Base-by-base conservation (phyloP, 2,113 vertebrate species). In the Notarius quadriscutis region DNA sequence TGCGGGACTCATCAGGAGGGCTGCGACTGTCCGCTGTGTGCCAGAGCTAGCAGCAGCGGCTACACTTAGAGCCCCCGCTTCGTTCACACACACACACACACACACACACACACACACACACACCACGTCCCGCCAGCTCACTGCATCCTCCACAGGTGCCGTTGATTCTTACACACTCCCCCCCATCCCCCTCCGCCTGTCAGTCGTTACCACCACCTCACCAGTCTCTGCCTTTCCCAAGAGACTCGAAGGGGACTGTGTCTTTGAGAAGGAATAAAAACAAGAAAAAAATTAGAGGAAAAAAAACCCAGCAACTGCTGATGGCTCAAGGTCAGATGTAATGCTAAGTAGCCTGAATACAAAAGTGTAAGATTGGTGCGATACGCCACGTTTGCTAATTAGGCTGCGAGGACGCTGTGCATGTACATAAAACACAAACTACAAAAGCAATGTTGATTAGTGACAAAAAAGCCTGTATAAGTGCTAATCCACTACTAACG, bases 1-100 rank as follows among this genome's bases (percentile, higher is more conserved):
- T 90, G 87, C 89, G 95, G 93, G 94, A 95, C 91, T 93, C 91
- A 91, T 93, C 91, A 93, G 89, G 91, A 91, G 91, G 91, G 72
- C 84, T 87, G 89, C 90, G 92, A 92, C 90, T 93, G 93, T 92
- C 91, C 93, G 90, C 91, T 93, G 92, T 80, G 91, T 91, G 84
- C 86, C 91, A 92, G 89, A 88, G 89, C 89, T 89, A 89, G 89
- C 50, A 87, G 85, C 74, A 63, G 85, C 65, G 71, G 72, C 87
- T 83, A 67, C 75, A 89, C 75, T 83, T 18, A 27, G 58, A 78
- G 84, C 89, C 81, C 83, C 81, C 41, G 14, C 67, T 78, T 51
- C 65, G 30, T 7, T 2, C 83, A 67, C 27, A 74, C 41, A 8
- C 86, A 53, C 82, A 58, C 63, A 58, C 65, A 63, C 65, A 8